Evolutionary conservation across 2,797 vertebrate species (phyloP).

Genomic region (Pangasius djambal): DNA sequence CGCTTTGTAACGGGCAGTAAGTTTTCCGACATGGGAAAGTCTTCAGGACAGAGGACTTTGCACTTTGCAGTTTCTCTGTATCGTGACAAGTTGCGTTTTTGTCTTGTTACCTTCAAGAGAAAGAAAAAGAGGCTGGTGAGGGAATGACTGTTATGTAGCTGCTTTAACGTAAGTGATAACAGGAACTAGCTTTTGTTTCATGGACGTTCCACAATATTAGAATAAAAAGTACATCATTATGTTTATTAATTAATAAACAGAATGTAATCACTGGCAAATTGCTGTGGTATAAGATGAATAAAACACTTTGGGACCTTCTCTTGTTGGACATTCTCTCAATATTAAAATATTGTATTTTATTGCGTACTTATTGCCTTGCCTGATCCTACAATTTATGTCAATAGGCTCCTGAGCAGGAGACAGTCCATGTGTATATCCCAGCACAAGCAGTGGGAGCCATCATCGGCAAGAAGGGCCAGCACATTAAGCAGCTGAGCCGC

Average conservation of each 20-base stretch:
- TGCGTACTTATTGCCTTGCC: neutral
- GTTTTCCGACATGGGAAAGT: neutral
- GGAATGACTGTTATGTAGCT: neutral
- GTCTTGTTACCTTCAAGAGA: neutral
- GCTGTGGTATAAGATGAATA: neutral
- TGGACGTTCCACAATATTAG: neutral
- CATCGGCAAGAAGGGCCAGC: slow-evolving; percentile 95
- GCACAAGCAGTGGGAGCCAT: slow-evolving; percentile 94
- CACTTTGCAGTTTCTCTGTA: neutral
- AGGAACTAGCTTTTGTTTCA: neutral
- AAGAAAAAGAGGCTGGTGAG: neutral
- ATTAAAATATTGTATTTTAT: slow-evolving; percentile 15
- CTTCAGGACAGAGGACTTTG: neutral
- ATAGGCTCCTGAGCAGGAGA: slow-evolving; percentile 92
- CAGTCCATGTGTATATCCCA: slow-evolving; percentile 93
- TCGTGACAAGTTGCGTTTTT: neutral
- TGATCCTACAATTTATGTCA: neutral
- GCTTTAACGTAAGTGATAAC: neutral
- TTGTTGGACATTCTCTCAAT: no score
- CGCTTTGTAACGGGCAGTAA: neutral
- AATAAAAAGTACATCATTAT: neutral
- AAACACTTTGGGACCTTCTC: neutral
- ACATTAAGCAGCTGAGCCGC: slow-evolving; percentile 95
- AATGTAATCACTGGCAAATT: no score
- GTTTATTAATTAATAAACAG: neutral